Conservation (phyloP, 2,797 vertebrate species). For the Anguilla obscura region DNA sequence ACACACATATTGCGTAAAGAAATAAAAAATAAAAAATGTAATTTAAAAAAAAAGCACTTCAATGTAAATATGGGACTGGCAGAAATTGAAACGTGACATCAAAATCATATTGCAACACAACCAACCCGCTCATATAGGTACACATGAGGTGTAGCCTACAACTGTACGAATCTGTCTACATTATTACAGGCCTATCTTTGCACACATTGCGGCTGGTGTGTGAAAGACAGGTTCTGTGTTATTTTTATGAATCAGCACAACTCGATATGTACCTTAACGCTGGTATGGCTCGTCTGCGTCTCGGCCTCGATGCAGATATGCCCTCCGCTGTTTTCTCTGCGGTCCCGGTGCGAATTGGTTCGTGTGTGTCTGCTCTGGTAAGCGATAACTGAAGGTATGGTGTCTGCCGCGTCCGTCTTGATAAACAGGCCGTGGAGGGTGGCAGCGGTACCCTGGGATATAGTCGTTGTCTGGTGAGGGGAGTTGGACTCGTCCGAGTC, state of each 20-base stretch:
- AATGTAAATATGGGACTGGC: neutral
- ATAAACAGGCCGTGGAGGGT: constrained; percentile 88
- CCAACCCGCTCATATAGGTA: neutral
- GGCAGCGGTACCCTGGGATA: constrained; percentile 84
- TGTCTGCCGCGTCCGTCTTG: constrained; percentile 89
- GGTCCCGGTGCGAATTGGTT: constrained; percentile 68
- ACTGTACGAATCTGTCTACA: neutral
- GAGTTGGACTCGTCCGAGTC: constrained; percentile 95
- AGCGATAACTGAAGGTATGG: constrained; percentile 79
- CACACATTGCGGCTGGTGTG: neutral
- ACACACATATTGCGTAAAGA: neutral
- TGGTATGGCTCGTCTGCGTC: constrained; percentile 85
- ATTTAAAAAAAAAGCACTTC: neutral
- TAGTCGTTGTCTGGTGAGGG: constrained; percentile 85
- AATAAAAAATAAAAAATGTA: neutral
- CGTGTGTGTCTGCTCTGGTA: constrained; percentile 79
- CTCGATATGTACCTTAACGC: constrained; percentile 76
- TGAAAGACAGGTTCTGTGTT: neutral
- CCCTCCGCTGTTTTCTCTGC: constrained; percentile 69
- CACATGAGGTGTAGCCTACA: neutral
- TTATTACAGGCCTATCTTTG: neutral
- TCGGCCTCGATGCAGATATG: constrained; percentile 85
- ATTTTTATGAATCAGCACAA: constrained; percentile 14
- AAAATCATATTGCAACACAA: neutral
- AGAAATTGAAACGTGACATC: neutral